A percentile compares a stretch with the other conserved stretches of the same genome.
Evolutionary conservation across 1,140 invertebrate species (phyloP).

Genomic region (Coptotermes formosanus): DNA sequence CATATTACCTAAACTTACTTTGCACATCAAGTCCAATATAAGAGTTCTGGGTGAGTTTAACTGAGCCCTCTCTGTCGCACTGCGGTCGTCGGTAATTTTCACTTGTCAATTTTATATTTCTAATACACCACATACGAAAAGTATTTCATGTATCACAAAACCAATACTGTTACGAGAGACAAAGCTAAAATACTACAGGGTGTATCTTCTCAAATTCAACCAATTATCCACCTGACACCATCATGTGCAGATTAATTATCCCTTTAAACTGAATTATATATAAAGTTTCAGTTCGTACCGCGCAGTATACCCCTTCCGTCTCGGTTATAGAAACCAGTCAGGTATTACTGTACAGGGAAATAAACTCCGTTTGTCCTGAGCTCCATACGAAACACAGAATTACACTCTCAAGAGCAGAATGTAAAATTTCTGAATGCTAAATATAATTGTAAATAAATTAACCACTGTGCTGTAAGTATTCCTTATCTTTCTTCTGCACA

Average conservation of each 20-base stretch:
- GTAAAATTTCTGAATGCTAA: no score
- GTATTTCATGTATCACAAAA: not conserved
- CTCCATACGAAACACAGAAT: no score
- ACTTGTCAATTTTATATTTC: not conserved
- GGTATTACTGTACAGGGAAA: no score
- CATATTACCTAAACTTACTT: not conserved
- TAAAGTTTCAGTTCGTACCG: not conserved
- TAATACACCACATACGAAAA: not conserved
- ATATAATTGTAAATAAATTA: no score
- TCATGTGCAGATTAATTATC: no score
- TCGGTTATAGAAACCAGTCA: no score
- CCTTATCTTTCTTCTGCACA: not conserved
- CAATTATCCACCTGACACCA: not conserved
- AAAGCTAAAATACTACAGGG: not conserved
- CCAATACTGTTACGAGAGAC: not conserved
- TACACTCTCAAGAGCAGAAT: no score
- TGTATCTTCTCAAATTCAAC: not conserved
- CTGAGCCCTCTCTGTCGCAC: not conserved
- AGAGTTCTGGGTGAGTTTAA: not conserved
- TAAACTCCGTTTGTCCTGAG: no score
- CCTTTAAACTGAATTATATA: not conserved
- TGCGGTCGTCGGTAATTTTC: not conserved
- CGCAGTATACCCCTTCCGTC: no score
- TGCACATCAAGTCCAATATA: not conserved
- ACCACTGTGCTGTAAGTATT: no score